Conservation (phyloP, 2,113 vertebrate genomes). For the Sciurus niger region DNA sequence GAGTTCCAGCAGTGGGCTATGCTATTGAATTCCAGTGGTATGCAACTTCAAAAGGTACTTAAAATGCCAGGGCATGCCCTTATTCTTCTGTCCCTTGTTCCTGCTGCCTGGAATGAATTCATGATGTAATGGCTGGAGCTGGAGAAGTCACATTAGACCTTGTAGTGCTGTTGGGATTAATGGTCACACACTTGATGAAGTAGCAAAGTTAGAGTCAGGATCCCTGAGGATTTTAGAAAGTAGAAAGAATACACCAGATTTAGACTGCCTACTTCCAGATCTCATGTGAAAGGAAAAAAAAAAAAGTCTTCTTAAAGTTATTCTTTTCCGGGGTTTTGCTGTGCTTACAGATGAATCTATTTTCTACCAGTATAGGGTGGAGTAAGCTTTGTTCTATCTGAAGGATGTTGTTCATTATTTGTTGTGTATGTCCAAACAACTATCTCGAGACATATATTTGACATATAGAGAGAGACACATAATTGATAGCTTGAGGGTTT, state of each 20-base stretch:
- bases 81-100: background rate
- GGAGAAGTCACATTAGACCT: background rate
- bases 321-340: background rate
- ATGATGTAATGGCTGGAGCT: background rate
- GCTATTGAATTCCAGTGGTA: background rate
- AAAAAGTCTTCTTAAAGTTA: background rate
- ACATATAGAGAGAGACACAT: too few species aligned
- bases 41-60: background rate
- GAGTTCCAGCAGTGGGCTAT: background rate
- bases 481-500: background rate
- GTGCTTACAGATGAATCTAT: too few species aligned
- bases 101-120: background rate
- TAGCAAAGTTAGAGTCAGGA: background rate
- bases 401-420: background rate
- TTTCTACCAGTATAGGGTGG: background rate
- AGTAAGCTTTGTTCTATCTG: background rate
- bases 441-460: background rate
- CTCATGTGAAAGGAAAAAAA: too few species aligned
- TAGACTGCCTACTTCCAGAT: too few species aligned
- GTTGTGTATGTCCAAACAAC: background rate
- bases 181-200: background rate
- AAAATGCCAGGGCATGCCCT: background rate
- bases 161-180: background rate
- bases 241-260: too few species aligned
- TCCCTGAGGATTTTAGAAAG: background rate